Evolutionary conservation across 2,797 vertebrate genomes (phyloP), one percentile per base, ranked within the genome.

Genomic region (Crocodylus rhombifer): DNA sequence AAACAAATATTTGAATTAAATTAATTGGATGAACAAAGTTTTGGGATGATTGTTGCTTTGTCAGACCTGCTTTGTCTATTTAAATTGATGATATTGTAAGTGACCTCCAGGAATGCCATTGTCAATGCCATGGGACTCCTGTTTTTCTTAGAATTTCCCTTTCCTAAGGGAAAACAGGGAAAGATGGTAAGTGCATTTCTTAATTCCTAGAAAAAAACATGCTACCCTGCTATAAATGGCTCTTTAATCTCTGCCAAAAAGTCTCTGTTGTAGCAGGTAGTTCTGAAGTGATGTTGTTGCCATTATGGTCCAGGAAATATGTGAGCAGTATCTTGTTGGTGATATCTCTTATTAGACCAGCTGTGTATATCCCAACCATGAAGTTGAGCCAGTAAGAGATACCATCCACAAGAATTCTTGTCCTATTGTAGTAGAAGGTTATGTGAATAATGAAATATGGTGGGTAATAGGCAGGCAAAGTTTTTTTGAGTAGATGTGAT

Each of bases 391-490:
- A 51, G 42, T 51, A 51, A 51, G 11, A 51, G 42, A 11, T 51
- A 51, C 42, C 42, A 51, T 10, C 10, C 42, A 51, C 42, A 51
- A 51, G 42, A 51, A 51, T 51, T 51, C 42, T 51, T 51, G 42
- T 51, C 42, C 3, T 94, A 73, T 87, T 91, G 55, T 15, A 86
- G 62, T 61, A 89, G 64, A 93, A 60, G 55, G 74, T 94, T 76
- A 65, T 65, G 51, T 69, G 28, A 83, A 76, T 14, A 69, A 36
- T 36, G 12, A 42, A 73, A 14, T 84, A 64, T 4, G 80, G 56
- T 14, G 60, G 55, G 78, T 78, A 96, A 25, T 69, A 90, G 23
- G 5, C 58, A 91, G 61, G 62, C 89, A 57, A 33, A 86, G 84
- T 84, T 55, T 51, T 51, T 51, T 51, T 51, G 42, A 51, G 42